These are phyloP conservation scores for Enteromius fasciolatus DNA, from an alignment of 2,797 vertebrate genomes.

Conservation along the genomic window DNA sequence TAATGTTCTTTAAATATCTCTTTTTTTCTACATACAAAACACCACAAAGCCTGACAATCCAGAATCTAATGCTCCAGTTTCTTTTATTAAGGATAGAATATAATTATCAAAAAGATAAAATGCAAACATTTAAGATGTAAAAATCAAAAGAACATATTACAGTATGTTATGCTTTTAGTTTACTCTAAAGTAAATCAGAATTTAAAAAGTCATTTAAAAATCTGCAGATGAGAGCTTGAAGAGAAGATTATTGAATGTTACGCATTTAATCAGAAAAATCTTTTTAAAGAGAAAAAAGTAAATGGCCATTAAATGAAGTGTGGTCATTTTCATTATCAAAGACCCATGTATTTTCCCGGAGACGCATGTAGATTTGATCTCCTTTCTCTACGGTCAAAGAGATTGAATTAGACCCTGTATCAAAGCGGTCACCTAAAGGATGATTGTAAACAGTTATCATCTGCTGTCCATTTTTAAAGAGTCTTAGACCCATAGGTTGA, in stretches of 20 bases:
- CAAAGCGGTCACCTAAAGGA: not conserved
- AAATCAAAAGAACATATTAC: not conserved
- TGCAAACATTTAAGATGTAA: too few relatives aligned
- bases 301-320: slow-evolving; percentile 27
- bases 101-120: not conserved
- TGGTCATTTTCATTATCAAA: slow-evolving; percentile 2
- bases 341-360: not conserved
- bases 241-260: not conserved
- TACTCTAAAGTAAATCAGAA: too few relatives aligned
- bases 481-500: not conserved
- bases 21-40: not conserved
- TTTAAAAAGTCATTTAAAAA: not conserved
- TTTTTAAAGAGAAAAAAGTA: slow-evolving; percentile 21
- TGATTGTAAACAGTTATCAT: not conserved
- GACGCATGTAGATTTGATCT: not conserved
- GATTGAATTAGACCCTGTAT: slow-evolving; percentile 1
- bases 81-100: not conserved
- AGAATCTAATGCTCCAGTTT: not conserved
- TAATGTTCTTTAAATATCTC: not conserved
- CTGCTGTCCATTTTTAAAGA: slow-evolving; percentile 6
- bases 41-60: not conserved
- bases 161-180: too few relatives aligned
- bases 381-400: slow-evolving; percentile 8
- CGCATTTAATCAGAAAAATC: not conserved
- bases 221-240: not conserved